Evolutionary conservation across 2,888 invertebrate species (phyloP).

Genomic region (Drosophila setosimentum): DNA sequence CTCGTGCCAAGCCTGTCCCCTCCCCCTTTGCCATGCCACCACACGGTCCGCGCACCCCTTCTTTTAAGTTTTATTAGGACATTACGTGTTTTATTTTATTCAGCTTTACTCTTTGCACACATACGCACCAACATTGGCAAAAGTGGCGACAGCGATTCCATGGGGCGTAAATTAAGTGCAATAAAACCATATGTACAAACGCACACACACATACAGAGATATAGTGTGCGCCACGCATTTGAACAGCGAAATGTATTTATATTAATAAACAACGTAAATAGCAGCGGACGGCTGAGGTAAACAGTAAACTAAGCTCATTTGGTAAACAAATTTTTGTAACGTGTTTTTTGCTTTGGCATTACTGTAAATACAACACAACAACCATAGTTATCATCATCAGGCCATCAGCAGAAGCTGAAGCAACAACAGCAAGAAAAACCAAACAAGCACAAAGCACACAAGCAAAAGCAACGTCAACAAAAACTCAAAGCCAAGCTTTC

Average conservation of each 20-base stretch:
- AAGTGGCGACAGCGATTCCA: constrained; percentile 46
- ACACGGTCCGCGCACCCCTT: constrained; percentile 30
- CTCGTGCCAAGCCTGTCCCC: constrained; percentile 43
- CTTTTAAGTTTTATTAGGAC: constrained; percentile 69
- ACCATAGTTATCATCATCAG: constrained; percentile 45
- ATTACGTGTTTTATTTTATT: constrained; percentile 60
- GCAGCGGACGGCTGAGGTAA: constrained; percentile 3
- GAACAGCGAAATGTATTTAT: constrained; percentile 24
- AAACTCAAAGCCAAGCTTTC: constrained; percentile 32
- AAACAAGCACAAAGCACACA: constrained; percentile 33
- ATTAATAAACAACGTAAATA: constrained; percentile 38
- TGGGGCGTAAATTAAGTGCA: constrained; percentile 69
- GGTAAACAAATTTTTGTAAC: constrained; percentile 49
- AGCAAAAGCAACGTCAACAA: constrained; percentile 24
- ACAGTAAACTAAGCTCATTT: constrained; percentile 28
- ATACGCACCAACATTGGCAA: constrained; percentile 12
- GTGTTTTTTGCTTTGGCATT: constrained; percentile 33
- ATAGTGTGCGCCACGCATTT: constrained; percentile 27
- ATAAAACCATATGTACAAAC: constrained; percentile 53
- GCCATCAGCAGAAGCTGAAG: constrained; percentile 31
- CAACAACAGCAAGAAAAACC: constrained; percentile 31
- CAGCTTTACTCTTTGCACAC: constrained; percentile 13
- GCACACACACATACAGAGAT: constrained; percentile 5
- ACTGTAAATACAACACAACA: constrained; percentile 28
- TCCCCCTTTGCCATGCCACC: not conserved